Evolutionary conservation across 2,797 vertebrate species (phyloP), one percentile per base, ranked within the genome.

Genomic region (Gambusia yucatana): DNA sequence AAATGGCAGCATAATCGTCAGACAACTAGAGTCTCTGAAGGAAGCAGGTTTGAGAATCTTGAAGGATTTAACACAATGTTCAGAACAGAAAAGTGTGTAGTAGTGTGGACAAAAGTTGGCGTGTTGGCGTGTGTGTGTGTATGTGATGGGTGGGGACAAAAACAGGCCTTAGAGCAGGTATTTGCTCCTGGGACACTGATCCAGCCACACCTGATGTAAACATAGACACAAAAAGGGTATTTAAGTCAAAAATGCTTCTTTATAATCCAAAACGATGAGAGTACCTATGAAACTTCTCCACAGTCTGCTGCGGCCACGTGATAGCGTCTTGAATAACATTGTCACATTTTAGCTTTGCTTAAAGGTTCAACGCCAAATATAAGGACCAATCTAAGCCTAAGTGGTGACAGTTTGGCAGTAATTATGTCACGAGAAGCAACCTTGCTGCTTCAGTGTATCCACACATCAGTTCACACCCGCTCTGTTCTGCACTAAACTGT

Each of bases 401-500:
- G 30, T 44, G 47, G 43, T 52, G 16, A 6, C 30, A n/a, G 25
- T 39, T 39, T 61, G 73, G n/a, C n/a, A 55, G 43, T n/a, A 41
- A 65, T 63, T 41, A 80, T 82, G 81, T 82, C 65, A 70, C 75
- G 75, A 46, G 46, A 75, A 50, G 73, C 75, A 74, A 47, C 72
- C 80, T 44, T 75, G 25, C 46, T 52, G 76, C 73, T 78, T 52
- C 30, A 55, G 55, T 55, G 67, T 73, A 39, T 80, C 77, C 79
- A 77, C 82, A 81, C 83, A 43, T 84, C 79, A 77, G 78, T 63
- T 78, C 77, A 78, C 80, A 50, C 63, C 78, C 7, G 5, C 82
- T 83, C 80, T 8, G 74, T 71, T 72, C 82, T 79, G 78, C 85
- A 84, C 80, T 80, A 82, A 82, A 86, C 80, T 84, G 84, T 71